phyloP scores from a whole-genome alignment of 2,888 invertebrate species.

The Chirona hameri region DNA sequence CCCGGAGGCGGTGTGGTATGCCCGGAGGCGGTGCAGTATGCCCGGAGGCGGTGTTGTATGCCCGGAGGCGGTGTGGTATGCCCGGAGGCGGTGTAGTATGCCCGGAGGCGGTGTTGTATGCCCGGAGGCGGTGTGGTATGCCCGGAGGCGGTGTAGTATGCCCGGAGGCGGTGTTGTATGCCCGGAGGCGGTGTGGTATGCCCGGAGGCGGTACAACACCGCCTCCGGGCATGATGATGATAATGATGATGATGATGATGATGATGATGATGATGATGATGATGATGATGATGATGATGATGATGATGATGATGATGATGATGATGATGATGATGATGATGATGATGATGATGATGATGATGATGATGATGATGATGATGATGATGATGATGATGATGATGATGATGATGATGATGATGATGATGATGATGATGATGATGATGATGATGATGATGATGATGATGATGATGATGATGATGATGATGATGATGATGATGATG shows the following conservation, averaged over 20 bases:
- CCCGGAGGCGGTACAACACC: too few relatives aligned
- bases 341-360: slow-evolving; percentile 9
- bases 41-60: too few relatives aligned
- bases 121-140: too few relatives aligned
- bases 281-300: slow-evolving; percentile 30
- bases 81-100: too few relatives aligned
- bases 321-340: slow-evolving; percentile 9
- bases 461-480: slow-evolving; percentile 31
- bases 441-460: slow-evolving; percentile 31
- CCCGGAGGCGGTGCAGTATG: too few relatives aligned
- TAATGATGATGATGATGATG: slow-evolving; percentile 31
- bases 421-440: slow-evolving; percentile 30
- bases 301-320: slow-evolving; percentile 31
- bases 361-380: slow-evolving; percentile 29
- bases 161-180: too few relatives aligned
- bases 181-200: too few relatives aligned
- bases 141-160: too few relatives aligned
- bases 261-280: slow-evolving; percentile 31
- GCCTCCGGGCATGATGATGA: slow-evolving; percentile 27
- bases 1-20: too few relatives aligned
- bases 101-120: too few relatives aligned
- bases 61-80: too few relatives aligned
- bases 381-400: slow-evolving; percentile 22
- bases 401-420: slow-evolving; percentile 25
- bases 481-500: slow-evolving; percentile 31